A percentile compares a stretch with the other conserved stretches of the same genome.
phyloP scores from a whole-genome alignment of 2,797 vertebrate species.

The Gymnothorax reevesii region DNA sequence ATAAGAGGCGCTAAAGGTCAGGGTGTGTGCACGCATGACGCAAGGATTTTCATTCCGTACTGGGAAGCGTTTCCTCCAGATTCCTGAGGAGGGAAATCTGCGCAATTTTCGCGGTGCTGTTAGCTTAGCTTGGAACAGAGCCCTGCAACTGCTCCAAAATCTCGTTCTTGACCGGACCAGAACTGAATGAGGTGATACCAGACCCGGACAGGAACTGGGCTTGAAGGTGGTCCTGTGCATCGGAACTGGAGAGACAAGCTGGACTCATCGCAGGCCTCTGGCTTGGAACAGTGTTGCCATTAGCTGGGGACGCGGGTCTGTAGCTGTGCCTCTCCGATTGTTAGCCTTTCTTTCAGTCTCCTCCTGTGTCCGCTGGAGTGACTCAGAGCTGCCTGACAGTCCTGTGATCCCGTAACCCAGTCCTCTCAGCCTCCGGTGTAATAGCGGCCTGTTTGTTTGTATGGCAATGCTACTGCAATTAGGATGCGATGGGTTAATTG shows the following conservation, averaged over 20 bases:
- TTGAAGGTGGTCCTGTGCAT: no score
- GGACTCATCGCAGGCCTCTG: no score
- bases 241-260: no score
- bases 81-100: neutral
- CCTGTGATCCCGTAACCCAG: conserved; percentile 22
- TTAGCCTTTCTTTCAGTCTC: conserved; percentile 20
- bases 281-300: neutral
- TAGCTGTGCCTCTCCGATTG: neutral
- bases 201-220: no score
- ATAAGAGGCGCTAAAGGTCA: neutral
- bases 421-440: conserved; percentile 44
- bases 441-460: conserved; percentile 36
- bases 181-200: no score
- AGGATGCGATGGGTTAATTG: conserved; percentile 56
- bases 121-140: neutral
- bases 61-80: neutral
- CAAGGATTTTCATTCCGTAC: neutral
- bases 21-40: no score
- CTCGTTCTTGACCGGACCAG: no score
- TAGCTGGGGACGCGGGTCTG: neutral
- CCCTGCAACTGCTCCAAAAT: no score
- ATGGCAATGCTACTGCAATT: conserved; percentile 41
- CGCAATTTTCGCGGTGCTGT: neutral
- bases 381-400: conserved; percentile 32
- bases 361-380: conserved; percentile 24